Conservation (phyloP, 1,140 invertebrate species). For the Euura saliciscinereae region DNA sequence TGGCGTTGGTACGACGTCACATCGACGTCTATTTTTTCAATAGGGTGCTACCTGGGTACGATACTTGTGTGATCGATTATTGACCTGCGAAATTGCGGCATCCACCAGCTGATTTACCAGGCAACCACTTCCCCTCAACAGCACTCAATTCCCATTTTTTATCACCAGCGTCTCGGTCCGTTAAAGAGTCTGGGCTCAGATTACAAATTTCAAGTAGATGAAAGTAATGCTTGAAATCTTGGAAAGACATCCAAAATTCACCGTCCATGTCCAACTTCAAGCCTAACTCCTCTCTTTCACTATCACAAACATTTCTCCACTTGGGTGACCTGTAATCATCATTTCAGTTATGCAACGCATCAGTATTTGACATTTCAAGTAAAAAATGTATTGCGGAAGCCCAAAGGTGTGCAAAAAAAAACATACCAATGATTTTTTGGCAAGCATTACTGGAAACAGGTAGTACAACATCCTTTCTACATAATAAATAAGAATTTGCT, state of each 20-base stretch:
- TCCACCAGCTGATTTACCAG: conserved; percentile 92
- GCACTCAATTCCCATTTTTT: conserved; percentile 94
- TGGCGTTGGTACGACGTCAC: no score
- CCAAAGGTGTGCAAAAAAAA: no score
- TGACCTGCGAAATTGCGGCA: conserved; percentile 46
- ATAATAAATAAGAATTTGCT: no score
- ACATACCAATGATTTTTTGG: no score
- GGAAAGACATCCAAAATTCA: conserved; percentile 97
- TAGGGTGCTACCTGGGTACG: no score
- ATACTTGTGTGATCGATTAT: no score
- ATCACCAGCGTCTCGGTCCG: conserved; percentile 69
- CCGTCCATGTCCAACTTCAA: conserved; percentile 94
- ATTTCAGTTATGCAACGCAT: conserved; percentile 73
- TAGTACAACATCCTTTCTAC: no score
- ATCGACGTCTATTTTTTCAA: no score
- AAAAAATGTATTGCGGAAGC: no score
- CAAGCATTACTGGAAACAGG: no score
- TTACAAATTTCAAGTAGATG: conserved; percentile 94
- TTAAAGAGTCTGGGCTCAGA: conserved; percentile 80
- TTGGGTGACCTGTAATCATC: no score
- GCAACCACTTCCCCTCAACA: conserved; percentile 94
- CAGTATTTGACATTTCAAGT: conserved; percentile 65
- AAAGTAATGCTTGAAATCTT: conserved; percentile 80
- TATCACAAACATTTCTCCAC: conserved; percentile 79
- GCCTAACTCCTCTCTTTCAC: conserved; percentile 88